phyloP scores from a whole-genome alignment of 2,797 vertebrate species.

The Tauraco hartlaubi region DNA sequence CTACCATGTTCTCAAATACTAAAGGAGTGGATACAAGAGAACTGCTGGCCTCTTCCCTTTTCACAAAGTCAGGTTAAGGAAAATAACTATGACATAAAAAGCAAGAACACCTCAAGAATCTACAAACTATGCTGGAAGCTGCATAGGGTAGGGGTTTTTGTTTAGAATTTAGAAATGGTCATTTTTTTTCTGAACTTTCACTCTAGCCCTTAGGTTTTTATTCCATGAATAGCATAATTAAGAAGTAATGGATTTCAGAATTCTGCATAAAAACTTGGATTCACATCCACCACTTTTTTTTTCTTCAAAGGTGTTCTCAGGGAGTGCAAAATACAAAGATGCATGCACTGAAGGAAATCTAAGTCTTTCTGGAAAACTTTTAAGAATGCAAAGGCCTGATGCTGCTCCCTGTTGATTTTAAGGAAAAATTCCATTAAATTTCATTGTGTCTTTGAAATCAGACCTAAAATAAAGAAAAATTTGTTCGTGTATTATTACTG shows the following conservation, averaged over 20 bases:
- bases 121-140: background rate
- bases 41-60: background rate
- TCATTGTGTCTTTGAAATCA: background rate
- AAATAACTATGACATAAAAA: background rate
- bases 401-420: background rate
- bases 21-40: background rate
- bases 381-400: background rate
- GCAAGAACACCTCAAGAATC: background rate
- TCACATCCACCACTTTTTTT: background rate
- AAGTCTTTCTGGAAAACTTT: background rate
- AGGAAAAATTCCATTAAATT: background rate
- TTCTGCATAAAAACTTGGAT: background rate
- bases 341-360: background rate
- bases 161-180: background rate
- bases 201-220: background rate
- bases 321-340: background rate
- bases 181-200: background rate
- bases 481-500: background rate
- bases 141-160: fast-evolving
- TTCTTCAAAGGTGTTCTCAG: background rate
- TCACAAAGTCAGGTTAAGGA: background rate
- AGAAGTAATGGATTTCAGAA: background rate
- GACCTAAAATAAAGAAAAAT: background rate
- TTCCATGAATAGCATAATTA: background rate
- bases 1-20: background rate